Conservation (phyloP, 2,888 invertebrate genomes). For the Hyposoter dolosus region DNA sequence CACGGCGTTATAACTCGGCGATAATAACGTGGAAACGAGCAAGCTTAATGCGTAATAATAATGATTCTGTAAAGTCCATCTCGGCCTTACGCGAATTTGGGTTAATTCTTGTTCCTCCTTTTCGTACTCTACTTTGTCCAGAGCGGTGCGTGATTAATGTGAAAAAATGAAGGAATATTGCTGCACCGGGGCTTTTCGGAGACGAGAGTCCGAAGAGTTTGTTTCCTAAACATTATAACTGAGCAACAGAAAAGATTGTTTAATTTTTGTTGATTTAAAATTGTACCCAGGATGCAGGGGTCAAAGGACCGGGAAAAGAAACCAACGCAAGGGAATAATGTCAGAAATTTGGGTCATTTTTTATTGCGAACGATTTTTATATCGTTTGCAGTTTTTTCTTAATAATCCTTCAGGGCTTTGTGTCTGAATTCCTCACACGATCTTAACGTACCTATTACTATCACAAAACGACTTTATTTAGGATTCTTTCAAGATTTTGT, state of each 20-base stretch:
- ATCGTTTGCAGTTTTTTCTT: not conserved
- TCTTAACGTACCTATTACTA: no score
- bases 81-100: not conserved
- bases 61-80: no score
- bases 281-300: no score
- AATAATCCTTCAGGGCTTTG: not conserved
- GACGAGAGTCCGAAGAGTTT: no score
- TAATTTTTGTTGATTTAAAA: no score
- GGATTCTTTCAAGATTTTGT: no score
- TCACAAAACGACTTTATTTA: no score
- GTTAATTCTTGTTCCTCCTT: not conserved
- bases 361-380: not conserved
- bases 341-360: not conserved
- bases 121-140: not conserved
- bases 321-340: no score
- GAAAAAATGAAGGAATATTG: not conserved
- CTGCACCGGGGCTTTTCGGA: no score
- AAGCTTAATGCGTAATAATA: not conserved
- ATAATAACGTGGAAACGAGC: not conserved
- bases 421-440: not conserved
- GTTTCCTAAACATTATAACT: no score
- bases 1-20: not conserved
- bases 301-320: no score
- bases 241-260: no score
- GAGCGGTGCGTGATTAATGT: not conserved